Evolutionary conservation across 2,797 vertebrate species (phyloP).

Genomic region (Malacoraja senta): DNA sequence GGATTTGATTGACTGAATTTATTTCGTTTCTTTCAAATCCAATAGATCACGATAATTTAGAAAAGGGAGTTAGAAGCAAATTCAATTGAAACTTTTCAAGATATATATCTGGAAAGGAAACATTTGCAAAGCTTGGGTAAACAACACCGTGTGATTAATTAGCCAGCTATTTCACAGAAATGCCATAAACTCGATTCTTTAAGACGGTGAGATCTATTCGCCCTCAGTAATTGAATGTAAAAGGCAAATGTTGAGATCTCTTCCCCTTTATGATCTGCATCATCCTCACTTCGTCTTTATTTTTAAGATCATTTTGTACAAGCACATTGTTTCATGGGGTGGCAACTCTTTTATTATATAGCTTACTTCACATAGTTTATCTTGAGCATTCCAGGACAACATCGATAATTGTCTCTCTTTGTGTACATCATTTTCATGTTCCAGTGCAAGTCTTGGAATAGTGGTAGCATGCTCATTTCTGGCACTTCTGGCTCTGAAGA

Average conservation of each 20-base stretch:
- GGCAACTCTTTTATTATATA: background rate
- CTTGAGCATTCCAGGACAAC: background rate
- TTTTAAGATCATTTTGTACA: too few relatives aligned
- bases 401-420: background rate
- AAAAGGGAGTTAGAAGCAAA: background rate
- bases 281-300: background rate
- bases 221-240: background rate
- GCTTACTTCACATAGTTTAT: background rate
- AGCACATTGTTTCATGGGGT: background rate
- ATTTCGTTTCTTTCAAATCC: background rate
- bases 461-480: background rate
- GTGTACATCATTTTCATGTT: background rate
- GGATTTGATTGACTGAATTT: background rate
- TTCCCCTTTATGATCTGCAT: background rate
- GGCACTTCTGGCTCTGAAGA: background rate
- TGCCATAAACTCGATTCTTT: background rate
- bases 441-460: background rate
- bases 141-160: background rate
- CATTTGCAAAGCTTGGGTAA: background rate
- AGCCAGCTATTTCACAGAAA: background rate
- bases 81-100: background rate
- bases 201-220: background rate
- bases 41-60: background rate
- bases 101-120: background rate
- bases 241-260: background rate